Conservation (phyloP, 2,888 invertebrate genomes). For the Arctia plantaginis region DNA sequence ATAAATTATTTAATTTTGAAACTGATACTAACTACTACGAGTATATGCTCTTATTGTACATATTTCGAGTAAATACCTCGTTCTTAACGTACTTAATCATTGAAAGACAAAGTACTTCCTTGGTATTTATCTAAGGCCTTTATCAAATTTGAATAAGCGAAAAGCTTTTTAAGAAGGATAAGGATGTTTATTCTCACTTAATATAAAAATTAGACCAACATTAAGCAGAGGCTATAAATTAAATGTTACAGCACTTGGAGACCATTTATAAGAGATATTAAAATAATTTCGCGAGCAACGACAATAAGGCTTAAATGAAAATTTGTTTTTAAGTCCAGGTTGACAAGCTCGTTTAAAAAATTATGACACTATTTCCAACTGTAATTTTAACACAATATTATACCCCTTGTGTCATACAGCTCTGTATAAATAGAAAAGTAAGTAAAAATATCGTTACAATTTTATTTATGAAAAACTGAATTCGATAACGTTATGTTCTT, state of each 20-base stretch:
- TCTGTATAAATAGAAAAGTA: too few relatives aligned
- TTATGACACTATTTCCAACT: not conserved
- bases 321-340: slow-evolving; percentile 22
- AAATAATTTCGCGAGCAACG: slow-evolving; percentile 30
- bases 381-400: not conserved
- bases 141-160: slow-evolving; percentile 7
- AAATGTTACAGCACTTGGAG: slow-evolving; percentile 20
- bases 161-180: not conserved
- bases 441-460: not conserved
- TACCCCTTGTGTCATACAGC: not conserved
- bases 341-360: not conserved
- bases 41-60: not conserved
- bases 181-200: slow-evolving; percentile 8
- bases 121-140: not conserved
- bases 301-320: slow-evolving; percentile 29
- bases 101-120: not conserved
- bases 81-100: not conserved
- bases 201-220: slow-evolving; percentile 12
- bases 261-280: slow-evolving; percentile 32
- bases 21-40: not conserved
- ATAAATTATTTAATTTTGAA: not conserved
- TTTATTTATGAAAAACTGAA: not conserved
- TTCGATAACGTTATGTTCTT: not conserved
- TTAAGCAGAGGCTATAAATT: slow-evolving; percentile 35
- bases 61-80: not conserved